Conservation (phyloP, 1,140 invertebrate genomes). For the Choristoneura fumiferana region DNA sequence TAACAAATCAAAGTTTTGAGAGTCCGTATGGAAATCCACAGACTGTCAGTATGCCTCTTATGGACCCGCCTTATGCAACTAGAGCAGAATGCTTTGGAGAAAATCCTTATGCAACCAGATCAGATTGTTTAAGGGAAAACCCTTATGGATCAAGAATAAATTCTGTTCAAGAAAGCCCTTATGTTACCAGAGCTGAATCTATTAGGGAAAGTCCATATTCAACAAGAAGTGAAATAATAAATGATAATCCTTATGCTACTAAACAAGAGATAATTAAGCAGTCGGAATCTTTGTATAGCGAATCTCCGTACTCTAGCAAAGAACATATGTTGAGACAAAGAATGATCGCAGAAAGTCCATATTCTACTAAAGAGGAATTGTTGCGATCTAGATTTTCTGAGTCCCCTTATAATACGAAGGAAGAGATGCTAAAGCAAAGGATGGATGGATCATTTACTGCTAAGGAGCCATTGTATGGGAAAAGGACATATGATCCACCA, state of each 20-base stretch:
- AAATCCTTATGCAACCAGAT: constrained; percentile 50
- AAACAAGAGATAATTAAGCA: constrained; percentile 61
- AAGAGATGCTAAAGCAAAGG: constrained; percentile 71
- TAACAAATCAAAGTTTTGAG: constrained; percentile 65
- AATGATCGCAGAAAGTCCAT: constrained; percentile 65
- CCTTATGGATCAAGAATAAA: constrained; percentile 24
- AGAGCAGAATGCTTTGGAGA: constrained; percentile 54
- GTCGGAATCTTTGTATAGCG: constrained; percentile 53
- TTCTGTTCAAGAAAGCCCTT: constrained; percentile 25
- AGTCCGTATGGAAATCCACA: constrained; percentile 63
- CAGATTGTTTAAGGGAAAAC: constrained; percentile 24
- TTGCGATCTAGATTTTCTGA: constrained; percentile 70
- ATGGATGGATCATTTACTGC: constrained; percentile 48
- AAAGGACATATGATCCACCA: constrained; percentile 70
- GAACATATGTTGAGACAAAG: constrained; percentile 70
- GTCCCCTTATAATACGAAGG: constrained; percentile 72
- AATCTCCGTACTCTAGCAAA: constrained; percentile 74
- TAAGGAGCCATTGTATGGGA: constrained; percentile 65
- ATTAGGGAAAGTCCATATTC: constrained; percentile 31
- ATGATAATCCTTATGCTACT: constrained; percentile 61
- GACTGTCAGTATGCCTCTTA: constrained; percentile 55
- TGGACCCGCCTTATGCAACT: constrained; percentile 49
- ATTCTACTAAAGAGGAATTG: constrained; percentile 76
- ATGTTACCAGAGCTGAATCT: constrained; percentile 22
- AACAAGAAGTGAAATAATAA: constrained; percentile 40